phyloP scores from a whole-genome alignment of 2,113 vertebrate genomes.

The Indicator indicator region DNA sequence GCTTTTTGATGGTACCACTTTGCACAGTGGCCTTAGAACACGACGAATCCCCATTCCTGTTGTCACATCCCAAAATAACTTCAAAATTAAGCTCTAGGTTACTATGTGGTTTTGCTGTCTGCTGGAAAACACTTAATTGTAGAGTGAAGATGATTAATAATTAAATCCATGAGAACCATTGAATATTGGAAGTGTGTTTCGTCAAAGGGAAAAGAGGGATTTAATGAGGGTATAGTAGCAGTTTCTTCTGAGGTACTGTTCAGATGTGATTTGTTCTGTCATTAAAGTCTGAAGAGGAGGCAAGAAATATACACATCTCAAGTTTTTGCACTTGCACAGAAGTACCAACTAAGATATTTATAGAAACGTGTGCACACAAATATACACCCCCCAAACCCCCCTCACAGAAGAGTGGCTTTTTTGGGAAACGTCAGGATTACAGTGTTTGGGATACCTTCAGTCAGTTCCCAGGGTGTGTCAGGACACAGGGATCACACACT shows the following conservation, averaged over 20 bases:
- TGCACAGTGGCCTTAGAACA: accelerated
- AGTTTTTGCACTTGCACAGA: background rate
- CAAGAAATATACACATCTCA: background rate
- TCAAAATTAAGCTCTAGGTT: background rate
- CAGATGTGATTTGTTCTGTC: background rate
- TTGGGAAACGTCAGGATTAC: background rate
- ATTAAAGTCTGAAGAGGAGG: background rate
- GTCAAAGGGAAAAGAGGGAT: background rate
- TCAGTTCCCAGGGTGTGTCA: background rate
- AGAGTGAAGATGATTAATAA: background rate
- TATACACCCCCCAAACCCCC: background rate
- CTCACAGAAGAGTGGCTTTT: background rate
- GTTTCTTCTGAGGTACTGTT: background rate
- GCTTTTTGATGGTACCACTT: background rate
- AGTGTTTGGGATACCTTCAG: background rate
- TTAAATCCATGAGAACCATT: background rate
- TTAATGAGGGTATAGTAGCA: background rate
- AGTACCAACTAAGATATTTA: background rate
- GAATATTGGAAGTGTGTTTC: background rate
- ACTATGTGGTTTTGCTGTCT: background rate
- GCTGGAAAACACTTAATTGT: background rate
- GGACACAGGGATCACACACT: background rate
- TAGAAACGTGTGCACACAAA: background rate
- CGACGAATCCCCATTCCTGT: background rate
- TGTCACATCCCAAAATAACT: background rate